A percentile compares a stretch with the other conserved stretches of the same genome.
phyloP scores from a whole-genome alignment of 2,797 vertebrate species.

The Myotis findleyi region DNA sequence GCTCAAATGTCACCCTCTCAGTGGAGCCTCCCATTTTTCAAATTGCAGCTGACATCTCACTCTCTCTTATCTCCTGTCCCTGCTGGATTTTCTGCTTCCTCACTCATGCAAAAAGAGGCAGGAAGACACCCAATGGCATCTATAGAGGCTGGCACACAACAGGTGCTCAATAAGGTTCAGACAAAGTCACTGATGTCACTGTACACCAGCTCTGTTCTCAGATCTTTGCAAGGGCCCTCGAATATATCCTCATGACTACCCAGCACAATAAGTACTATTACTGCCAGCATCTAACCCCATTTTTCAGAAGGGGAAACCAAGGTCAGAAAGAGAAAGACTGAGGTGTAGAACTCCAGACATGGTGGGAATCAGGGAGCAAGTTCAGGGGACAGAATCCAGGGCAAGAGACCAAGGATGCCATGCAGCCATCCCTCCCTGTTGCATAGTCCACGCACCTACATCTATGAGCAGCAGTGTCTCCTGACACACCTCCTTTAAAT shows the following conservation, averaged over 20 bases:
- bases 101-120: not conserved
- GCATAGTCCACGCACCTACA: not conserved
- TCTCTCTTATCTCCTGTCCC: not conserved
- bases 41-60: not conserved
- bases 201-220: too few relatives aligned
- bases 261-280: not conserved
- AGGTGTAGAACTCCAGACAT: not conserved
- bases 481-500: conserved; percentile 47
- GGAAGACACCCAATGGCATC: not conserved
- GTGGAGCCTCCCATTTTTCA: not conserved
- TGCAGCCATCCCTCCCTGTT: accelerated
- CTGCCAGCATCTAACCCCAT: too few relatives aligned
- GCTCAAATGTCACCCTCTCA: not conserved
- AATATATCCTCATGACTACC: accelerated
- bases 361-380: not conserved
- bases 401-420: accelerated
- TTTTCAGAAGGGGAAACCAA: not conserved
- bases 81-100: not conserved
- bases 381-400: not conserved
- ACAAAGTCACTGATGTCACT: not conserved
- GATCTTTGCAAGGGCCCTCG: not conserved
- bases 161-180: not conserved
- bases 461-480: conserved; percentile 74
- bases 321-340: not conserved
- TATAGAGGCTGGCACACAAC: not conserved